Base-by-base conservation (phyloP, 2,113 vertebrate species). In the Hucho hucho region DNA sequence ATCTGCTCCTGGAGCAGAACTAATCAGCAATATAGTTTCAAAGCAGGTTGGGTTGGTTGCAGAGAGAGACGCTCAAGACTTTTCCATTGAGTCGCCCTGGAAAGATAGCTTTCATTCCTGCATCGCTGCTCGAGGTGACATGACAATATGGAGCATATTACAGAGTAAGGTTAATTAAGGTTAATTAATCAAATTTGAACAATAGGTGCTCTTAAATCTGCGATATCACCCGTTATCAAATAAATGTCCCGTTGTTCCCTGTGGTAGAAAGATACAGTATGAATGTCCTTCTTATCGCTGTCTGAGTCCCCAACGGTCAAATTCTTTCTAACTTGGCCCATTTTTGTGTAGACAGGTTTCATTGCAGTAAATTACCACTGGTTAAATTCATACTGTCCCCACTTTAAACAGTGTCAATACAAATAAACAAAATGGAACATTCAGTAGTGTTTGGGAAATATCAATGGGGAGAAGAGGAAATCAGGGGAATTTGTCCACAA, bases 1-100 rank as follows among this genome's bases (percentile, higher is more conserved):
- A 89, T 90, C 85, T 81, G 69, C 74, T 81, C 82, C 81, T 43
- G 75, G 82, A 91, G 87, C 89, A 81, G 89, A 92, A 88, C 88
- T 90, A 91, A 89, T 43, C 89, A 87, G 82, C 76, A 80, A 90
- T 87, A 83, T 89, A 83, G 75, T 86, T 86, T 87, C 58, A 82
- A 87, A 86, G 81, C 69, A 81, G 77, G 78, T 84, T 74, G 69
- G 75, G 73, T 86, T 79, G 81, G 81, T 73, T 80, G 83, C 76
- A 72, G 59, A 63, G 49, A 43, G 37, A 58, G 74, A 53, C 28
- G 71, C 74, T 56, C 77, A 68, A 80, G 79, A 80, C 18, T 73
- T 76, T 76, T 69, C 43, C 67, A 73, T 69, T 13, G 74, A 87
- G 86, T 80, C 76, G 67, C 64, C 78, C 80, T 68, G 74, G 75